phyloP scores from a whole-genome alignment of 2,888 invertebrate genomes.

The Dioctria rufipes region DNA sequence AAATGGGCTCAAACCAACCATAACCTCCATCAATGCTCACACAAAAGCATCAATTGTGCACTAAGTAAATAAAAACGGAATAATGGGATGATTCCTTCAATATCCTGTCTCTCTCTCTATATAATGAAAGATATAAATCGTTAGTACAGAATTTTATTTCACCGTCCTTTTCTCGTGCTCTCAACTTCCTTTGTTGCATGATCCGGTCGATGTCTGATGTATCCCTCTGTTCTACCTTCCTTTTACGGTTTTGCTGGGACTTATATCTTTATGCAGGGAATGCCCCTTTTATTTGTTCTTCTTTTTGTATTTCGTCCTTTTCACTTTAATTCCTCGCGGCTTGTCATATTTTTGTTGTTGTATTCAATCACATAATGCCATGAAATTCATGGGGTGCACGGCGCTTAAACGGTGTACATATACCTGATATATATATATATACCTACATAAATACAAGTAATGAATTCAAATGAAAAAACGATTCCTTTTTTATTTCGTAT shows the following conservation, averaged over 20 bases:
- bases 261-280: neutral
- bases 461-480: too few relatives aligned
- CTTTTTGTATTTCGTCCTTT: constrained; percentile 28
- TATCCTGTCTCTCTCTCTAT: constrained; percentile 11
- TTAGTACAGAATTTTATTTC: neutral
- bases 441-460: too few relatives aligned
- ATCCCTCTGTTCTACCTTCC: constrained; percentile 8
- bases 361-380: neutral
- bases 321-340: constrained; percentile 41
- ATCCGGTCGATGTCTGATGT: constrained; percentile 37
- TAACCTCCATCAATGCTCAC: constrained; percentile 41
- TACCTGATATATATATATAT: too few relatives aligned
- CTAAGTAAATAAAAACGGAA: constrained; percentile 33
- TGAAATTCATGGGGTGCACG: neutral
- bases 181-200: constrained; percentile 25
- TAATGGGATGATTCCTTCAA: constrained; percentile 25
- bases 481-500: too few relatives aligned
- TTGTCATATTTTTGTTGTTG: constrained; percentile 39
- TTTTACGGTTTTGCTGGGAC: neutral
- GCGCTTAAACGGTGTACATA: too few relatives aligned
- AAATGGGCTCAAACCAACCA: constrained; percentile 37
- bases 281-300: constrained; percentile 32
- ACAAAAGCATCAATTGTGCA: constrained; percentile 42
- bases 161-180: constrained; percentile 2
- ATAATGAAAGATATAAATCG: neutral